These are phyloP conservation scores for Microtus montanus DNA, from an alignment of 2,113 vertebrate species.

Conservation along the genomic window DNA sequence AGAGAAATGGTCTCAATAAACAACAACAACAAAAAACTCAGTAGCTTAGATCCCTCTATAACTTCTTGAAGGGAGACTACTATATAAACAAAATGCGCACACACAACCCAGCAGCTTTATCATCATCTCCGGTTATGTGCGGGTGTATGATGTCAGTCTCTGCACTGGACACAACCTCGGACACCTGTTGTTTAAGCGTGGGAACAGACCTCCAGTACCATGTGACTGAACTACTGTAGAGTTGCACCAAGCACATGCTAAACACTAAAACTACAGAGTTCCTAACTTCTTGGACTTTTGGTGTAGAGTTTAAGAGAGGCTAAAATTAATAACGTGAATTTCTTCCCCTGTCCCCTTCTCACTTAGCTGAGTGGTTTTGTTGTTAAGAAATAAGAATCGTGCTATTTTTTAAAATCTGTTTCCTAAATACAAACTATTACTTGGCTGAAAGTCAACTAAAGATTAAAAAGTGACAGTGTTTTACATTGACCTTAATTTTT, in stretches of 20 bases:
- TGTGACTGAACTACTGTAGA: neutral
- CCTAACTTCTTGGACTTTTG: neutral
- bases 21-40: neutral
- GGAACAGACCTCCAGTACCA: neutral
- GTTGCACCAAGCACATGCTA: neutral
- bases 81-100: neutral
- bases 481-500: neutral
- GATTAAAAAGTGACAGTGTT: neutral
- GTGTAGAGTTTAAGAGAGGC: neutral
- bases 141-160: neutral
- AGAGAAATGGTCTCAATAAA: no score
- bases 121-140: neutral
- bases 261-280: neutral
- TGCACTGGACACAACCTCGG: neutral
- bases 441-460: neutral
- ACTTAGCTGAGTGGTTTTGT: neutral
- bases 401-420: neutral
- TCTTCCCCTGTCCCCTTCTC: neutral
- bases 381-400: neutral
- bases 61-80: neutral
- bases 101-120: neutral
- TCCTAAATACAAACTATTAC: constrained; percentile 10
- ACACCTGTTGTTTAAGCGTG: neutral
- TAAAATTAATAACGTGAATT: neutral
- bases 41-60: neutral